Evolutionary conservation across 2,888 invertebrate species (phyloP).

Genomic region (Gibbula magus): DNA sequence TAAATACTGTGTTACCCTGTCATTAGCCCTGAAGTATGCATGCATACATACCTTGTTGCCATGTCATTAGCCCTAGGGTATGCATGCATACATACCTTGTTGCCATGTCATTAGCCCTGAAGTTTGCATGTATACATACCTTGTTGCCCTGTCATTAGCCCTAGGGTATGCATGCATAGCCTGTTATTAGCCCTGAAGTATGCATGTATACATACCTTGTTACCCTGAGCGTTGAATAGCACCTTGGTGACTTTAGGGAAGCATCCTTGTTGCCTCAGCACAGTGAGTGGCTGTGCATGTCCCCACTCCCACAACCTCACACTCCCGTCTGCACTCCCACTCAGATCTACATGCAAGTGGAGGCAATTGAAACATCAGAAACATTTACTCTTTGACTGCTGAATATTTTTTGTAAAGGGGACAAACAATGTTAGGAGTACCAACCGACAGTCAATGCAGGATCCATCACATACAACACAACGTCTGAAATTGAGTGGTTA

Average conservation of each 20-base stretch:
- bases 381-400: neutral
- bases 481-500: no score
- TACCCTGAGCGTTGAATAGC: slow-evolving; percentile 96
- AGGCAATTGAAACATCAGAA: neutral
- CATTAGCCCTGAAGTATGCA: no score
- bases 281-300: slow-evolving; percentile 78
- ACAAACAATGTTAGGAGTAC: no score
- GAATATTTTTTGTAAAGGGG: no score
- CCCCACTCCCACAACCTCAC: slow-evolving; percentile 98
- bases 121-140: slow-evolving; percentile 55
- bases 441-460: no score
- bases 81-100: slow-evolving; percentile 83
- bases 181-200: neutral
- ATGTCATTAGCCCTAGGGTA: no score
- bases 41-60: no score
- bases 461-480: no score
- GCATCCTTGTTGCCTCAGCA: slow-evolving; percentile 69
- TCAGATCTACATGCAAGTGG: slow-evolving; percentile 82
- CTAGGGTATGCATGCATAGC: neutral
- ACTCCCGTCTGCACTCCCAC: slow-evolving; percentile 82
- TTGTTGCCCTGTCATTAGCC: slow-evolving; percentile 99
- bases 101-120: no score
- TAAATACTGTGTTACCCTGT: slow-evolving; percentile 90
- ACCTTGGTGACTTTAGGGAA: slow-evolving; percentile 87
- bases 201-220: slow-evolving; percentile 80